Conservation (phyloP, 2,888 invertebrate genomes). For the Ectropis crepuscularia region DNA sequence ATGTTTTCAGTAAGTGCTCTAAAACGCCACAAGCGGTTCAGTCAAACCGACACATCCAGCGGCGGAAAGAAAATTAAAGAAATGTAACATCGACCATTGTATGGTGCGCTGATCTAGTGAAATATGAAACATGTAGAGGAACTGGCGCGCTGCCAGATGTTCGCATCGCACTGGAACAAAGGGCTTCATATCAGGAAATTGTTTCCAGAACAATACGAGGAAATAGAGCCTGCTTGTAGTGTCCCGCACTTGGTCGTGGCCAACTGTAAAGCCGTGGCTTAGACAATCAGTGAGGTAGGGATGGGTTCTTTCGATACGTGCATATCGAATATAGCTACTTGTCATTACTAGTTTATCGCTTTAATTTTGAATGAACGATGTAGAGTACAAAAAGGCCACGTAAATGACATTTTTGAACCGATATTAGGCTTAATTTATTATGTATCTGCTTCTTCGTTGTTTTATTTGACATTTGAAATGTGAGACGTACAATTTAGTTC, state of each 20-base stretch:
- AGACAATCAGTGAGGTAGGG: constrained; percentile 4
- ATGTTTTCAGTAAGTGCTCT: background rate
- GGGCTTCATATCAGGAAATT: constrained; percentile 78
- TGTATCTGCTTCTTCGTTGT: too few species aligned
- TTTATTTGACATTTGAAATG: too few species aligned
- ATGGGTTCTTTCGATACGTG: background rate
- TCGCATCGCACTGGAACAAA: constrained; percentile 77
- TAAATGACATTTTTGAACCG: too few species aligned
- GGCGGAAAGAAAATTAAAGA: constrained; percentile 41
- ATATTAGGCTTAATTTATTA: too few species aligned
- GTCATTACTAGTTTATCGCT: too few species aligned
- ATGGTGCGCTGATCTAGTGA: constrained; percentile 75
- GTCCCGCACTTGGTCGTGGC: constrained; percentile 45
- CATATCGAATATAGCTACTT: too few species aligned
- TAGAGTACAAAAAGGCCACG: too few species aligned
- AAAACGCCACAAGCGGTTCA: constrained; percentile 2
- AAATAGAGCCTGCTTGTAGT: constrained; percentile 64
- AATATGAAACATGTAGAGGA: constrained; percentile 77
- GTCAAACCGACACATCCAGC: constrained; percentile 21
- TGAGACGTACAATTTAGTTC: too few species aligned
- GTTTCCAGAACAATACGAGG: constrained; percentile 74
- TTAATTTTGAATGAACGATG: too few species aligned
- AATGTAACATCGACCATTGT: constrained; percentile 64
- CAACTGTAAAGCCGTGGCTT: constrained; percentile 11
- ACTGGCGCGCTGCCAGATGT: constrained; percentile 76